Conservation (phyloP, 2,888 invertebrate species). For the Plemyria rubiginata region DNA sequence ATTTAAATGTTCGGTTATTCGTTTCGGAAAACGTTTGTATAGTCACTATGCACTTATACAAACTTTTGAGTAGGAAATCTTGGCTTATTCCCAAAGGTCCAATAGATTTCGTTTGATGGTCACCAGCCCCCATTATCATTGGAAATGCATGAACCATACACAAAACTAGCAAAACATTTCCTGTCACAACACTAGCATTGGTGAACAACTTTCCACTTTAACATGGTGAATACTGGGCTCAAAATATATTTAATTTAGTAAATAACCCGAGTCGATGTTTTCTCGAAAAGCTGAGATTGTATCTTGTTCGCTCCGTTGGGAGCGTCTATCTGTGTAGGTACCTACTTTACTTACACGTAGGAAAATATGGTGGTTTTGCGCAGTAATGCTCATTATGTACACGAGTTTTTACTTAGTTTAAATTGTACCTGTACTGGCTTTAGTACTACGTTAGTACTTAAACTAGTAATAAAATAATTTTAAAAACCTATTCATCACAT, state of each 20-base stretch:
- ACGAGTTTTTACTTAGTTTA: slow-evolving; percentile 26
- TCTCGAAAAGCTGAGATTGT: slow-evolving; percentile 9
- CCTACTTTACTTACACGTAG: slow-evolving; percentile 31
- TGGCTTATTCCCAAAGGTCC: no score
- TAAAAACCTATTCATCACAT: no score
- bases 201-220: neutral
- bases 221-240: no score
- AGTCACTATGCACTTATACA: neutral
- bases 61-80: no score
- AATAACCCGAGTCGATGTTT: slow-evolving; percentile 1
- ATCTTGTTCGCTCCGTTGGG: slow-evolving; percentile 9
- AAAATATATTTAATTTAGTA: slow-evolving; percentile 4
- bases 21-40: neutral
- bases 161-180: no score
- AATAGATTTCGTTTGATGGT: no score
- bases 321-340: slow-evolving; percentile 15
- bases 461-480: neutral
- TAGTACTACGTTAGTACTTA: neutral
- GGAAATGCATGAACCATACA: no score
- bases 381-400: slow-evolving; percentile 31
- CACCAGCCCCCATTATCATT: no score
- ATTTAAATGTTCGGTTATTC: neutral
- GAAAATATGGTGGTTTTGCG: slow-evolving; percentile 27
- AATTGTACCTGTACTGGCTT: neutral
- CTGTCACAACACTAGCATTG: neutral